Base-by-base conservation (phyloP, 2,797 vertebrate genomes). In the Hipposideros larvatus region DNA sequence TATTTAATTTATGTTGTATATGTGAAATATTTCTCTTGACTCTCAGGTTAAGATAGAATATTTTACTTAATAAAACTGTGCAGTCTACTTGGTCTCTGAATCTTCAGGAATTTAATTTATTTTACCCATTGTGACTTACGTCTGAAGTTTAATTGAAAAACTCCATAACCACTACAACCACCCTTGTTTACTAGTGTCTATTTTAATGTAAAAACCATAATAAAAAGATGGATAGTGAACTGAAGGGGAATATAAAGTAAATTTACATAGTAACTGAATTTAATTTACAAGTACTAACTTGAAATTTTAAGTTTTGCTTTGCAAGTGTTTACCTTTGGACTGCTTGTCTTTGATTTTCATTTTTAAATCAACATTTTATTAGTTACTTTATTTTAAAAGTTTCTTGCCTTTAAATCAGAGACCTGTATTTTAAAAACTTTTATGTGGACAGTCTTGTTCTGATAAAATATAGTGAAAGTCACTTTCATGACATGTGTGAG, bases 111-210 rank as follows among this genome's bases (percentile, higher is more conserved):
- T 68, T 66, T 89, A 85, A 75, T 71, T 51, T 86, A 0, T 80
- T 87, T 74, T 93, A 59, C 14, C 37, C 77, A 83, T 5, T 68
- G 21, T 53, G 26, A 34, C 77, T 84, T 93, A 66, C 28, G 71
- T 87, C 18, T 57, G 7, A 94, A 94, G 59, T 94, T 94, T 86
- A 61, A 63, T 75, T 95, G 55, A 91, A 86, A 94, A 87, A 8
- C 41, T 31, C 55, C 4, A 21, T 73, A 83, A 43, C 11, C 61
- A 48, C 3, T 57, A 55, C 6, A 28, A 65, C 5, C 5, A 66
- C 9, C 13, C 10, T 75, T 85, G 48, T 63, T 87, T 63, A 63
- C 21, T 86, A 65, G 6, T 55, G 70, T 71, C 7, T 90, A 74
- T 89, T 88, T 95, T 94, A 88, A 71, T 79, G 70, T 87, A 85